phyloP scores from a whole-genome alignment of 2,888 invertebrate genomes.

The Cordylochernes scorpioides region DNA sequence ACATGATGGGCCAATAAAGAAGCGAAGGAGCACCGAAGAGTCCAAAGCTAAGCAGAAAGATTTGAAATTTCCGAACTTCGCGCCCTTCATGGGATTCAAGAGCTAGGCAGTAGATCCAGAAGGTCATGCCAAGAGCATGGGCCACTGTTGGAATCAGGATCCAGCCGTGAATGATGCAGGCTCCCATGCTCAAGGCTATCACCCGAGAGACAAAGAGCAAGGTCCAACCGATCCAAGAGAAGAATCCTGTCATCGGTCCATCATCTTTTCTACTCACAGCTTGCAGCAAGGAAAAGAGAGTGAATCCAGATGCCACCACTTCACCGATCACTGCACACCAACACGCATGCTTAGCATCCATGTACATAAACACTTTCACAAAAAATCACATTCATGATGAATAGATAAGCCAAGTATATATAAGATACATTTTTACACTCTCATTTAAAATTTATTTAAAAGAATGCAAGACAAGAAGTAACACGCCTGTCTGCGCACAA shows the following conservation, averaged over 20 bases:
- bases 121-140: slow-evolving; percentile 10
- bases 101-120: slow-evolving; percentile 13
- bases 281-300: slow-evolving; percentile 13
- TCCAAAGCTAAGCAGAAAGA: slow-evolving; percentile 11
- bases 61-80: slow-evolving; percentile 2
- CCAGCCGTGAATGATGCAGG: slow-evolving; percentile 11
- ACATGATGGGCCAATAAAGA: slow-evolving; percentile 16
- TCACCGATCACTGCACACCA: slow-evolving; percentile 10
- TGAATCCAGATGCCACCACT: slow-evolving; percentile 12
- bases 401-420: too few species aligned
- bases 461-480: too few species aligned
- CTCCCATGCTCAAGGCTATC: slow-evolving; percentile 12
- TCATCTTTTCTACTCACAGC: slow-evolving; percentile 14
- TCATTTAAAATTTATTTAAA: too few species aligned
- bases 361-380: too few species aligned
- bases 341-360: too few species aligned
- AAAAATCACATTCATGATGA: too few species aligned
- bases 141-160: slow-evolving; percentile 8
- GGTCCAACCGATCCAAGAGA: slow-evolving; percentile 12
- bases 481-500: too few species aligned
- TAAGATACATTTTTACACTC: too few species aligned
- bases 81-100: slow-evolving; percentile 9
- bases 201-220: slow-evolving; percentile 13
- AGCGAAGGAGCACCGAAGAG: slow-evolving; percentile 15
- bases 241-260: slow-evolving; percentile 12